A percentile compares a stretch with the other conserved stretches of the same genome.
These are phyloP conservation scores for Lasioglossum zephyrum DNA, from an alignment of 2,888 invertebrate genomes.

Conservation along the genomic window DNA sequence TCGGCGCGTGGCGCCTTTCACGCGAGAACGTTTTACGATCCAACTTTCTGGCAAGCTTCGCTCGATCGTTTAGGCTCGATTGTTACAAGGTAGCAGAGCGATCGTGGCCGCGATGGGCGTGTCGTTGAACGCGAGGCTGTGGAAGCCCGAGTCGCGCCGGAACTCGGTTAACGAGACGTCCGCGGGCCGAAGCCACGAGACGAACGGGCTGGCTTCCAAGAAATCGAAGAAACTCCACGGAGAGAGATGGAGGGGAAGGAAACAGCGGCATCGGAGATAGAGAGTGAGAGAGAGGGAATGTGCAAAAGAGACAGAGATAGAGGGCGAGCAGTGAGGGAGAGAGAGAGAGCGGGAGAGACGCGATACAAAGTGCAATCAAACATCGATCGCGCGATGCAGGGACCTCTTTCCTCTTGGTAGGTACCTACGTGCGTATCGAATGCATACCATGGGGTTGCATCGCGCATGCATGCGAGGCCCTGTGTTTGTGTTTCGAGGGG, in stretches of 20 bases:
- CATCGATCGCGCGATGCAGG: conserved; percentile 76
- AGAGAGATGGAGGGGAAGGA: conserved; percentile 15
- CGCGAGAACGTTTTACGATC: background rate
- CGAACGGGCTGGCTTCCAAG: background rate
- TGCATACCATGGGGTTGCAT: conserved; percentile 78
- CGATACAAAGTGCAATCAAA: conserved; percentile 77
- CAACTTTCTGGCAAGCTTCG: background rate
- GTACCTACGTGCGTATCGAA: conserved; percentile 78
- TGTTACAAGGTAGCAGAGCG: background rate
- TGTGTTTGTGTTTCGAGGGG: conserved; percentile 80
- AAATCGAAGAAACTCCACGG: conserved; percentile 10
- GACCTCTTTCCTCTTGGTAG: conserved; percentile 76
- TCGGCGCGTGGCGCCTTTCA: background rate
- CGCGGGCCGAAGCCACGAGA: background rate
- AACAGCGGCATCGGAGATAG: background rate
- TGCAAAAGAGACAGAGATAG: no score
- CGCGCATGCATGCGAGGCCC: conserved; percentile 76
- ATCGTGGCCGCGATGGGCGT: conserved; percentile 23
- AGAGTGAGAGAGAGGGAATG: no score
- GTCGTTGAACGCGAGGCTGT: conserved; percentile 10
- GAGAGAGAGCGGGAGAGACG: conserved; percentile 61
- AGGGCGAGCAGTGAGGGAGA: conserved; percentile 38
- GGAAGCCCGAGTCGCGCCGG: background rate
- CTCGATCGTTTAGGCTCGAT: background rate
- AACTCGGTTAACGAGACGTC: background rate